phyloP scores from a whole-genome alignment of 2,113 vertebrate species.

The Rhinolophus sinicus region DNA sequence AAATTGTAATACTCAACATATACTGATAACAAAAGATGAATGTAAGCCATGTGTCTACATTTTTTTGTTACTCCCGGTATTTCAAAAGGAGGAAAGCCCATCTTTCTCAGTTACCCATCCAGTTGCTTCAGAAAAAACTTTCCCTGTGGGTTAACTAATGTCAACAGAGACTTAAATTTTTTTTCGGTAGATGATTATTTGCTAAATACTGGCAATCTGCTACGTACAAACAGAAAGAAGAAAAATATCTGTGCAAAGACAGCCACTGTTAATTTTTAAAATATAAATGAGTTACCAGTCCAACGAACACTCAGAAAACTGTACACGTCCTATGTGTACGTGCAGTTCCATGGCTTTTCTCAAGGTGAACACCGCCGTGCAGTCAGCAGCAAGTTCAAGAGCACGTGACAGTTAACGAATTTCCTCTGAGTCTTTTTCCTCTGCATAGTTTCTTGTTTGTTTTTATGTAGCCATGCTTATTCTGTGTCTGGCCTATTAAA shows the following conservation, averaged over 20 bases:
- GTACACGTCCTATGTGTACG: accelerated
- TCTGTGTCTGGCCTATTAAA: neutral
- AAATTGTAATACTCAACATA: too few species aligned
- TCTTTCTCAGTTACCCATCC: neutral
- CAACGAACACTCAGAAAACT: neutral
- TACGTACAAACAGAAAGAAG: neutral
- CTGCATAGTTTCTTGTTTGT: neutral
- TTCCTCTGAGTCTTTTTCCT: neutral
- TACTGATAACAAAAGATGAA: too few species aligned
- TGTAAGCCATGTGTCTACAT: too few species aligned
- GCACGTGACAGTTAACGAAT: neutral
- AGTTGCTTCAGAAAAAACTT: neutral
- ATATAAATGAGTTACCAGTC: neutral
- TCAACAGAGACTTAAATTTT: neutral
- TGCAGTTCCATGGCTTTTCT: neutral
- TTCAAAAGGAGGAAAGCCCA: neutral
- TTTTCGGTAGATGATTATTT: neutral
- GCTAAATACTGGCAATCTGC: neutral
- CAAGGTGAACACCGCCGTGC: neutral
- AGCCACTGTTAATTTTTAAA: neutral
- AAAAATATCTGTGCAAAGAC: neutral
- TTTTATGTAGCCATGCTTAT: neutral
- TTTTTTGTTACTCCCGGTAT: too few species aligned
- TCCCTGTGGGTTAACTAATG: neutral
- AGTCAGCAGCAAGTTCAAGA: neutral